These are phyloP conservation scores for Entelurus aequoreus DNA, from an alignment of 2,113 vertebrate genomes.

Conservation along the genomic window DNA sequence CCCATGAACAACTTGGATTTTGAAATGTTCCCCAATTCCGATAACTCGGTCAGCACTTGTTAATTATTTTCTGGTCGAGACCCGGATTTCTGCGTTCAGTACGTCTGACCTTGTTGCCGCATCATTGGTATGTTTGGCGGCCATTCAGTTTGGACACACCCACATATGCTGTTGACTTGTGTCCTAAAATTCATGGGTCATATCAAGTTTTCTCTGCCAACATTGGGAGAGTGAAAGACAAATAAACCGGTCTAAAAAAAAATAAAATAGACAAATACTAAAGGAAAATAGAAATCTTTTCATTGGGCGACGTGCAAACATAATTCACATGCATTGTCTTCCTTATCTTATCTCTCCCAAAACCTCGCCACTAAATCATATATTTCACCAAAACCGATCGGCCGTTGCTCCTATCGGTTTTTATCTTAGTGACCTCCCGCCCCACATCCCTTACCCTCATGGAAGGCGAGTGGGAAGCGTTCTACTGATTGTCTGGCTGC, in stretches of 20 bases:
- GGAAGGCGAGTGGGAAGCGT: constrained; percentile 64
- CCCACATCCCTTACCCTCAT: constrained; percentile 18
- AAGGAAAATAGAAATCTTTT: not conserved
- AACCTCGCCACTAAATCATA: constrained; percentile 38
- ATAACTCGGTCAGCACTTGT: no score
- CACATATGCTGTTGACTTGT: not conserved
- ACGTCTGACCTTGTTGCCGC: no score
- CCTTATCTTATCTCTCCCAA: constrained; percentile 43
- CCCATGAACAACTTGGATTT: no score
- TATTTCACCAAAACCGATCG: constrained; percentile 51
- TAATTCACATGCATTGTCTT: constrained; percentile 48
- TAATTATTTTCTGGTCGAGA: no score
- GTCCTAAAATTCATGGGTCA: not conserved
- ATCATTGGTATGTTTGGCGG: no score
- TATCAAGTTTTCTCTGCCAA: not conserved
- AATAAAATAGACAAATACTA: no score
- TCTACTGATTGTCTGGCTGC: constrained; percentile 67
- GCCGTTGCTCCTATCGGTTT: constrained; percentile 57
- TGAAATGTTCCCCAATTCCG: no score
- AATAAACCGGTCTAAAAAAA: not conserved
- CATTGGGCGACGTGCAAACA: constrained; percentile 22
- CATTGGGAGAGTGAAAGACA: not conserved
- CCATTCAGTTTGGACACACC: no score
- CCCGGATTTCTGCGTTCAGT: no score
- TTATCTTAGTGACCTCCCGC: constrained; percentile 57